phyloP scores from a whole-genome alignment of 2,888 invertebrate species.

The Gandaritis pyraliata region DNA sequence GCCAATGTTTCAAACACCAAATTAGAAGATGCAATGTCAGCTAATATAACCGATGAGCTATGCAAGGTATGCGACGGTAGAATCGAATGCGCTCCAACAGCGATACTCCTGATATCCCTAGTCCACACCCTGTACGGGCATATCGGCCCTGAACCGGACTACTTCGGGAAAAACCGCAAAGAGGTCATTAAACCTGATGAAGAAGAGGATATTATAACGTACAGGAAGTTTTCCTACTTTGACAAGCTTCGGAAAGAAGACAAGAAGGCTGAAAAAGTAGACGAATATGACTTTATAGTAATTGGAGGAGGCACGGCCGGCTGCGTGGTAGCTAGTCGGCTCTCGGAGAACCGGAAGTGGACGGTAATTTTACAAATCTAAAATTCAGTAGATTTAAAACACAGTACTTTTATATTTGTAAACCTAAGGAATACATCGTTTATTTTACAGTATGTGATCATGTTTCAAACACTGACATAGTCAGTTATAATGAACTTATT shows the following conservation, averaged over 20 bases:
- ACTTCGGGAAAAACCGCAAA: conserved; percentile 58
- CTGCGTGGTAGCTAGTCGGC: conserved; percentile 72
- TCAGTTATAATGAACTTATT: too few relatives aligned
- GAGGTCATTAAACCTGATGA: conserved; percentile 11
- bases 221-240: conserved; percentile 43
- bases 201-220: conserved; percentile 28
- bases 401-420: too few relatives aligned
- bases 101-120: conserved; percentile 72
- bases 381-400: neutral
- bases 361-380: conserved; percentile 53
- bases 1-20: conserved; percentile 29
- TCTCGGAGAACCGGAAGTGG: conserved; percentile 77
- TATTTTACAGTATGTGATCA: too few relatives aligned
- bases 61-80: conserved; percentile 77
- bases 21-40: conserved; percentile 72
- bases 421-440: too few relatives aligned
- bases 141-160: conserved; percentile 69
- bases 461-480: too few relatives aligned
- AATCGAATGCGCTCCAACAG: conserved; percentile 77
- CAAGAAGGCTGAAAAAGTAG: conserved; percentile 33
- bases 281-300: conserved; percentile 71
- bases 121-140: conserved; percentile 75
- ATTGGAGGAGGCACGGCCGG: conserved; percentile 78
- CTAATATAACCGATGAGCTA: conserved; percentile 71
- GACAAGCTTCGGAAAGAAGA: conserved; percentile 39